These are phyloP conservation scores for Cyanistes caeruleus DNA, from an alignment of 2,113 vertebrate species.

Conservation along the genomic window DNA sequence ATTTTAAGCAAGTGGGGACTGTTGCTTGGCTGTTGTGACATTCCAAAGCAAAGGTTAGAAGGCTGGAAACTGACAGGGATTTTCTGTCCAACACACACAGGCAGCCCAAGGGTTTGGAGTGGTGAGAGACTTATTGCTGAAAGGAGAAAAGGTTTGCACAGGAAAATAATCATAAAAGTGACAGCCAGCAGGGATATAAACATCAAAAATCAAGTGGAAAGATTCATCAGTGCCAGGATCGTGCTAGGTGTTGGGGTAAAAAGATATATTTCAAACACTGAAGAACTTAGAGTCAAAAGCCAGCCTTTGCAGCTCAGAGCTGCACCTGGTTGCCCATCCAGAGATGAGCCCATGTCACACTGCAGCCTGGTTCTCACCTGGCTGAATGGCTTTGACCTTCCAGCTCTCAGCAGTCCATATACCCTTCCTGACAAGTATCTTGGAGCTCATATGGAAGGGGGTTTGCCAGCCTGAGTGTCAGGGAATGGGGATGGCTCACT, in stretches of 20 bases:
- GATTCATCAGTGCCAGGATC: not conserved
- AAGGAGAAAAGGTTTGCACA: not conserved
- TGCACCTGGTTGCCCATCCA: not conserved
- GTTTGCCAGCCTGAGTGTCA: not conserved
- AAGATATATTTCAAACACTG: not conserved
- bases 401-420: not conserved
- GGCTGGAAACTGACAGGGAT: not conserved
- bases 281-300: not conserved
- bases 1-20: constrained; percentile 37
- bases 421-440: not conserved
- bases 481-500: not conserved
- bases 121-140: not conserved
- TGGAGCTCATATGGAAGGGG: not conserved
- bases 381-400: not conserved
- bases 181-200: not conserved
- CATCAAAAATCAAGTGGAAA: not conserved
- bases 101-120: not conserved
- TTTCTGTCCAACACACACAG: not conserved
- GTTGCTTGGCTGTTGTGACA: not conserved
- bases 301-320: not conserved
- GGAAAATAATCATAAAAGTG: not conserved
- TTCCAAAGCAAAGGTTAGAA: not conserved
- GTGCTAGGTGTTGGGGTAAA: not conserved
- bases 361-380: not conserved
- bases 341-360: not conserved